Percentiles rank a stretch among this genome's conserved stretches.
These are phyloP conservation scores for Cyclophora albipunctata DNA, from an alignment of 2,888 invertebrate species.

Conservation along the genomic window DNA sequence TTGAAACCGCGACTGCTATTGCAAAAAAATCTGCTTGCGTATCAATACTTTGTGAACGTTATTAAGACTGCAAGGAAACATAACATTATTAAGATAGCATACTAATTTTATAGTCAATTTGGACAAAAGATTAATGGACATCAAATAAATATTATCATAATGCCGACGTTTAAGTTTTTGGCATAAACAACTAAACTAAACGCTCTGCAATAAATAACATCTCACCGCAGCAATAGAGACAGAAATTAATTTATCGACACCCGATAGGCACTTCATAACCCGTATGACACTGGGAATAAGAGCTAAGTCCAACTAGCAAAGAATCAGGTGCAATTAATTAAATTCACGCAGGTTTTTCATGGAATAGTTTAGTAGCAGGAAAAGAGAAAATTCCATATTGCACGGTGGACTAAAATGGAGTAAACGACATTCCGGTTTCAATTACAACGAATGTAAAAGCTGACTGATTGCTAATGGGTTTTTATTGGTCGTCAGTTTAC, in stretches of 20 bases:
- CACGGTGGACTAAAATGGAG: slow-evolving; percentile 28
- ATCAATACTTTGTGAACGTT: no score
- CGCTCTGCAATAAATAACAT: slow-evolving; percentile 9
- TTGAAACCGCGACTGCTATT: no score
- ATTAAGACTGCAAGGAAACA: no score
- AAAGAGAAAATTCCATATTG: slow-evolving; percentile 50
- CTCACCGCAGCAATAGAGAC: slow-evolving; percentile 23
- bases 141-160: no score
- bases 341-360: slow-evolving; percentile 49
- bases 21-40: no score
- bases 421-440: slow-evolving; percentile 34
- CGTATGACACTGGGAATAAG: slow-evolving; percentile 25
- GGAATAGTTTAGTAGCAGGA: slow-evolving; percentile 35
- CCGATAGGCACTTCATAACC: slow-evolving; percentile 9
- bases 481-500: slow-evolving; percentile 7
- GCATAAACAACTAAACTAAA: no score
- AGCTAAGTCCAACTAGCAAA: slow-evolving; percentile 24
- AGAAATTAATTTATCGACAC: slow-evolving; percentile 35
- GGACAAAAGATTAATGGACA: no score
- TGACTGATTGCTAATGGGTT: slow-evolving; percentile 24
- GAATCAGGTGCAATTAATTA: slow-evolving; percentile 49
- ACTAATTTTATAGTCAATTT: no score
- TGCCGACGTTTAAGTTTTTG: no score
- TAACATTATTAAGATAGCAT: no score
- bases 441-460: slow-evolving; percentile 45